These are phyloP conservation scores for Malacoraja senta DNA, from an alignment of 2,797 vertebrate genomes.

Conservation along the genomic window DNA sequence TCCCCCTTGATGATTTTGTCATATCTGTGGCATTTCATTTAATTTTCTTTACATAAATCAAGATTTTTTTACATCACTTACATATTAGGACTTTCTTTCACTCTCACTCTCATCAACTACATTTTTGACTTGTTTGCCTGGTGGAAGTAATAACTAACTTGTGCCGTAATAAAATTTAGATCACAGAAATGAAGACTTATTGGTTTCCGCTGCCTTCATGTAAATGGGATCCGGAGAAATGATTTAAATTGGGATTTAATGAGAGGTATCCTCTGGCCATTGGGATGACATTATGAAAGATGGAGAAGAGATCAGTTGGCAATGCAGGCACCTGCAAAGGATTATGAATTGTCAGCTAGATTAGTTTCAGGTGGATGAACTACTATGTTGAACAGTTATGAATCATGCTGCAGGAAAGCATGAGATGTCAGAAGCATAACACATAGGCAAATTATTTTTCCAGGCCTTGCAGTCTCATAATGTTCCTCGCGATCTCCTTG, in stretches of 20 bases:
- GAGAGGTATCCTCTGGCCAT: not conserved
- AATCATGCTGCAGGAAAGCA: not conserved
- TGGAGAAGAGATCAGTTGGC: not conserved
- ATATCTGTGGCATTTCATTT: not conserved
- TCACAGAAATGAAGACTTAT: not conserved
- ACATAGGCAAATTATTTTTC: not conserved
- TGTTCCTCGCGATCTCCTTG: not conserved
- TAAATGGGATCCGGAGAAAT: not conserved
- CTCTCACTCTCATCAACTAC: not conserved
- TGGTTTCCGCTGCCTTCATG: not conserved
- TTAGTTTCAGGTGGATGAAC: slow-evolving; percentile 1
- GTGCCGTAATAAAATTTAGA: slow-evolving; percentile 2
- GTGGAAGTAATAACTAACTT: not conserved
- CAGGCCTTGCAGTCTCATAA: not conserved
- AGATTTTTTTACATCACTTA: not conserved
- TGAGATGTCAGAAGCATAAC: not conserved
- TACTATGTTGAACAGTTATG: not conserved
- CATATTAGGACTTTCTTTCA: not conserved
- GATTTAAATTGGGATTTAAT: not conserved
- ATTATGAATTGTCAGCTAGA: slow-evolving; percentile 15
- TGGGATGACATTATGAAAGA: not conserved
- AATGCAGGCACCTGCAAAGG: not conserved
- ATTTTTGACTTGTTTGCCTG: not conserved
- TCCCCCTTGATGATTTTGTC: too few relatives aligned
- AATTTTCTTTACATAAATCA: not conserved